Evolutionary conservation across 2,797 vertebrate genomes (phyloP).

Genomic region (Benthosema pterotum): DNA sequence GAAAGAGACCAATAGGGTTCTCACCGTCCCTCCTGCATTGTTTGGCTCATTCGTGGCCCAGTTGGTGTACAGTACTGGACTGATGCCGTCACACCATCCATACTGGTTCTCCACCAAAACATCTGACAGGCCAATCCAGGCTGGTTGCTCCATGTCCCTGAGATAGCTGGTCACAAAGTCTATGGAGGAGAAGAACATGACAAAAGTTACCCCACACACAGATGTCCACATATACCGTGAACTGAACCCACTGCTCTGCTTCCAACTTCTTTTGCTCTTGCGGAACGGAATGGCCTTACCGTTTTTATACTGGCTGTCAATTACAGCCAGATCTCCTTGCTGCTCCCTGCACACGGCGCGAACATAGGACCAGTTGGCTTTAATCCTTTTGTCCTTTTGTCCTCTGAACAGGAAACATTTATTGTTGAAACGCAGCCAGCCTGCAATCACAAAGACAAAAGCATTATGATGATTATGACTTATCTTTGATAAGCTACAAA

Average conservation of each 20-base stretch:
- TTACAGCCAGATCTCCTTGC: conserved; percentile 74
- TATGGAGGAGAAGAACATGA: conserved; percentile 33
- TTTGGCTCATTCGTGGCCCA: conserved; percentile 82
- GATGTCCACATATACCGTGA: too few species aligned
- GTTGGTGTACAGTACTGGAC: conserved; percentile 80
- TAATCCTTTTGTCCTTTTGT: conserved; percentile 58
- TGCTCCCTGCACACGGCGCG: conserved; percentile 70
- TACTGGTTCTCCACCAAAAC: conserved; percentile 73
- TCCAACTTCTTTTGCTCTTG: background rate
- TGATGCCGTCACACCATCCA: conserved; percentile 79
- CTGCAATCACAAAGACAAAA: conserved; percentile 49
- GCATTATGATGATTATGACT: background rate
- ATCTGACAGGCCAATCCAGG: conserved; percentile 83
- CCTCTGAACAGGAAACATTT: conserved; percentile 84
- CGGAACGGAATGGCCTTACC: conserved; percentile 67
- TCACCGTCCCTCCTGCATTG: conserved; percentile 73
- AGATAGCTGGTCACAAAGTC: conserved; percentile 84
- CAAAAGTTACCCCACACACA: background rate
- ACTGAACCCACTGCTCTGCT: too few species aligned
- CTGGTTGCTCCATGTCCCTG: conserved; percentile 64
- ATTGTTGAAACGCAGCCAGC: conserved; percentile 77
- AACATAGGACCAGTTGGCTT: conserved; percentile 72
- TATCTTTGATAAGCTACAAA: too few species aligned
- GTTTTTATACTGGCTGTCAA: conserved; percentile 80
- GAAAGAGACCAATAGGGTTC: conserved; percentile 3